Evolutionary conservation across 2,888 invertebrate species (phyloP).

Genomic region (Tenthredo livida): DNA sequence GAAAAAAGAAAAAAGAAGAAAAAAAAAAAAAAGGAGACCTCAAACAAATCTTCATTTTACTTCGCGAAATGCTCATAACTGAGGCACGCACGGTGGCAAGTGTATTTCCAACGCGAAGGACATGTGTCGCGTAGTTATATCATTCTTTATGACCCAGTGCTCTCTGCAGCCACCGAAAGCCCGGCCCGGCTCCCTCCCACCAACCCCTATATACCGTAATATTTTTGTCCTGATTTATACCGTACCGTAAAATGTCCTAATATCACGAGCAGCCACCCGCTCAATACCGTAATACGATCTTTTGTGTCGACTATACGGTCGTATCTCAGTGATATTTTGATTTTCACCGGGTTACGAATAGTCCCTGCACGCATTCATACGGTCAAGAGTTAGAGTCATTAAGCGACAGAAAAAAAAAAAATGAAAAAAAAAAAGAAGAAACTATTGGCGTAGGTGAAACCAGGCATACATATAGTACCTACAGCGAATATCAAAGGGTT

Average conservation of each 20-base stretch:
- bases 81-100: slow-evolving; percentile 56
- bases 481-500: slow-evolving; percentile 74
- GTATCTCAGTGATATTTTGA: slow-evolving; percentile 1
- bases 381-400: neutral
- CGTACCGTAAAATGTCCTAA: slow-evolving; percentile 66
- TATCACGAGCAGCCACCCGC: slow-evolving; percentile 44
- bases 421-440: too few species aligned
- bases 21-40: slow-evolving; percentile 54
- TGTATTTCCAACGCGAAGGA: slow-evolving; percentile 70
- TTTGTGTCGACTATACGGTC: neutral
- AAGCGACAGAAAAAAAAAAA: too few species aligned
- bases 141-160: slow-evolving; percentile 74
- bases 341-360: neutral
- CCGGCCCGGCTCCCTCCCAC: slow-evolving; percentile 21
- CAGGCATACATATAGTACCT: neutral
- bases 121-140: slow-evolving; percentile 77
- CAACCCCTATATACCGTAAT: slow-evolving; percentile 64
- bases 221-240: slow-evolving; percentile 76
- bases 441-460: neutral
- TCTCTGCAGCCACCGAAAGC: slow-evolving; percentile 42
- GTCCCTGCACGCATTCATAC: neutral
- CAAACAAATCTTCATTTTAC: slow-evolving; percentile 74
- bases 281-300: slow-evolving; percentile 26
- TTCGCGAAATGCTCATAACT: slow-evolving; percentile 56
- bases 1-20: neutral